phyloP scores from a whole-genome alignment of 2,797 vertebrate species.

The Sebastes baramenuke region DNA sequence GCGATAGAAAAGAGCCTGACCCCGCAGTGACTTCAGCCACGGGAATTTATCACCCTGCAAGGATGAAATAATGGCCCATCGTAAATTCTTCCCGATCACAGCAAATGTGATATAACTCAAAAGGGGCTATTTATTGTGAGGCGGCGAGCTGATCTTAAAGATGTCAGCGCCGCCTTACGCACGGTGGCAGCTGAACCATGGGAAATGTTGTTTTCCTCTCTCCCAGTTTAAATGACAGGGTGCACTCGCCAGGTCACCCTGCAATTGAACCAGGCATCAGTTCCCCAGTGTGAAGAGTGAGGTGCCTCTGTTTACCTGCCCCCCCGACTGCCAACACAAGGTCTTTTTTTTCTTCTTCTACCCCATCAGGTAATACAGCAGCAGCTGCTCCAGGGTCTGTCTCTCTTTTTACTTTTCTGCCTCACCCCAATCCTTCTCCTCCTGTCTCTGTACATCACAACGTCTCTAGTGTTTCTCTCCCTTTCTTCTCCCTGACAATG shows the following conservation, averaged over 20 bases:
- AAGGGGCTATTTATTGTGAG: conserved; percentile 48
- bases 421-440: conserved; percentile 25
- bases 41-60: conserved; percentile 52
- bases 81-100: conserved; percentile 57
- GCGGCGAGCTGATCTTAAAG: conserved; percentile 34
- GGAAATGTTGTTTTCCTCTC: conserved; percentile 50
- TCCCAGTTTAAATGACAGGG: conserved; percentile 41
- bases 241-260: conserved; percentile 29
- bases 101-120: conserved; percentile 48
- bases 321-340: conserved; percentile 14
- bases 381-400: conserved; percentile 57
- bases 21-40: conserved; percentile 23
- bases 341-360: background rate
- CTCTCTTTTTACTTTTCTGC: conserved; percentile 24
- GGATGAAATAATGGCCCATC: conserved; percentile 58
- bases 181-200: conserved; percentile 46
- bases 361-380: conserved; percentile 58
- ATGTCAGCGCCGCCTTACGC: background rate
- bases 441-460: conserved; percentile 41
- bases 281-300: conserved; percentile 4
- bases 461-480: conserved; percentile 55
- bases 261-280: conserved; percentile 33
- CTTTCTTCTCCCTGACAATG: conserved; percentile 76
- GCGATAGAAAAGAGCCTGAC: conserved; percentile 49
- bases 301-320: conserved; percentile 52